Evolutionary conservation across 1,140 invertebrate species (phyloP).

Genomic region (Drosophila dunni): DNA sequence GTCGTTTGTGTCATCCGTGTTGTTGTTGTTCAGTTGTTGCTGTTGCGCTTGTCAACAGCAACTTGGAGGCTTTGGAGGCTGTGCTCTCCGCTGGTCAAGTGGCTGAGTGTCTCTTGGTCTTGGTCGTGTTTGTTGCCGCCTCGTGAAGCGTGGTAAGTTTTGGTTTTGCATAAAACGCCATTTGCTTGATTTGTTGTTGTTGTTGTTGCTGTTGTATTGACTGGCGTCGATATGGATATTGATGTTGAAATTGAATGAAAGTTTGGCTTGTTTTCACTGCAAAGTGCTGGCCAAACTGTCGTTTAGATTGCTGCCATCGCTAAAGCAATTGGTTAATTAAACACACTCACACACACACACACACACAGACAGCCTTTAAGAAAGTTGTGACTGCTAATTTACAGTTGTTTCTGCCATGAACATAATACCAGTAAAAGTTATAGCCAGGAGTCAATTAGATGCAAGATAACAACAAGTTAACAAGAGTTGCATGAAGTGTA

Average conservation of each 20-base stretch:
- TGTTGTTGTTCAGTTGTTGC: constrained; percentile 37
- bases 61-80: background rate
- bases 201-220: constrained; percentile 24
- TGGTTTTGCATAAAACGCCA: constrained; percentile 60
- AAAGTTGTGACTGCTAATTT: constrained; percentile 30
- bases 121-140: constrained; percentile 36
- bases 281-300: constrained; percentile 57
- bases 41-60: constrained; percentile 60
- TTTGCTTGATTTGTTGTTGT: constrained; percentile 40
- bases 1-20: constrained; percentile 61
- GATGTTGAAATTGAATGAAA: constrained; percentile 69
- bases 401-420: constrained; percentile 12
- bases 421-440: constrained; percentile 18
- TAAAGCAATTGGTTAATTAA: constrained; percentile 67
- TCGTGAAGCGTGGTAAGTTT: constrained; percentile 53
- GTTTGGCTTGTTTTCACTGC: constrained; percentile 73
- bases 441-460: constrained; percentile 23
- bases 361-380: constrained; percentile 23
- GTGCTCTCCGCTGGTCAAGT: constrained; percentile 43
- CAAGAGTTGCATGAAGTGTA: background rate
- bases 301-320: constrained; percentile 68
- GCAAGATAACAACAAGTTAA: constrained; percentile 23
- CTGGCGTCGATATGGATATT: constrained; percentile 33
- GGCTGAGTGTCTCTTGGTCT: constrained; percentile 41
- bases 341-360: constrained; percentile 11